Percentiles rank a stretch among this genome's conserved stretches.
Evolutionary conservation across 2,113 vertebrate species (phyloP).

Genomic region (Lanius collurio): DNA sequence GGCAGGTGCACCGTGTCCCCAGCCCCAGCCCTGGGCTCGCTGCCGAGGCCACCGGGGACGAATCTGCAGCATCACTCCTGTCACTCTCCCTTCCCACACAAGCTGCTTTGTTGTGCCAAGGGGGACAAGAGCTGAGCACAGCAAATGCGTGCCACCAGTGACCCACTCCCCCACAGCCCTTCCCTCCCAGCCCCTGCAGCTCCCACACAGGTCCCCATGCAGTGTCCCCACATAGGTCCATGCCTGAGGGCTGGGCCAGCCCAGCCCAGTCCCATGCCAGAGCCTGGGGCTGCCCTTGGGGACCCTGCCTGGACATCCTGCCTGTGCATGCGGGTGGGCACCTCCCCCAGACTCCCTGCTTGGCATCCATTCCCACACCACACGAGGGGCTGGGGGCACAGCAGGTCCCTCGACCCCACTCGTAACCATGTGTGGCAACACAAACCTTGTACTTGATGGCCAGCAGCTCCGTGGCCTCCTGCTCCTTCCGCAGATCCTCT

Average conservation of each 20-base stretch:
- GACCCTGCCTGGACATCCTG: background rate
- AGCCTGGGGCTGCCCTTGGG: background rate
- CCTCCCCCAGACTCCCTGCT: background rate
- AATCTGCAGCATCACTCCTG: constrained; percentile 1
- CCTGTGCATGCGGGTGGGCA: background rate
- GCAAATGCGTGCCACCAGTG: background rate
- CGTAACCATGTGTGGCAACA: accelerated
- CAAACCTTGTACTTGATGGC: constrained; percentile 95
- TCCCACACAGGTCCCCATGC: background rate
- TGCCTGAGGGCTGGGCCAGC: background rate
- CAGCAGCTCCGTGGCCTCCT: constrained; percentile 90
- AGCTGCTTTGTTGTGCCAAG: background rate
- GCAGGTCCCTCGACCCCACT: accelerated
- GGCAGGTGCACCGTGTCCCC: background rate
- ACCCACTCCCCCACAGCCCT: accelerated
- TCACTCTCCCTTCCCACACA: background rate
- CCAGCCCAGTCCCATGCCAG: background rate
- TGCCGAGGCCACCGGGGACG: background rate
- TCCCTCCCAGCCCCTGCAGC: accelerated
- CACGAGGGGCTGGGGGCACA: background rate
- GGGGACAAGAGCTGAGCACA: background rate
- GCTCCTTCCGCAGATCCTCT: constrained; percentile 89
- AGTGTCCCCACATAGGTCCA: accelerated
- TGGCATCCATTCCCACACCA: background rate
- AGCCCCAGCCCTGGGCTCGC: background rate